These are phyloP conservation scores for Gari tellinella DNA, from an alignment of 2,888 invertebrate species.

Conservation along the genomic window DNA sequence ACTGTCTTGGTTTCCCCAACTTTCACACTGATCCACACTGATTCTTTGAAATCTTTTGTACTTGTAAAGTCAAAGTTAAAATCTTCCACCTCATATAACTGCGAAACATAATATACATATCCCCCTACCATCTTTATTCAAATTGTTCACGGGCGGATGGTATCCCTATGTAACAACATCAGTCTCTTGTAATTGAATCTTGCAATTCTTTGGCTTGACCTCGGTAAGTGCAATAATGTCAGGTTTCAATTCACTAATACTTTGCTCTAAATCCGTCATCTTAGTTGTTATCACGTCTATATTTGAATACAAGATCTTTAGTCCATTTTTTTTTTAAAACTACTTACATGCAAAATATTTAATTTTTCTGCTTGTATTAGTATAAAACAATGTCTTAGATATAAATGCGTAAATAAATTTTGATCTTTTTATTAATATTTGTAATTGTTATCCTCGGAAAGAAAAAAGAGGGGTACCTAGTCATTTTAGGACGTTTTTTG, in stretches of 20 bases:
- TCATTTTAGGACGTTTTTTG: too few species aligned
- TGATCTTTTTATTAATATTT: too few species aligned
- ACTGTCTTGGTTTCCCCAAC: too few species aligned
- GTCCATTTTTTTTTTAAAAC: constrained; percentile 1
- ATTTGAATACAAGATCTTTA: too few species aligned
- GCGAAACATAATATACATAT: background rate
- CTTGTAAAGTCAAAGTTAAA: background rate
- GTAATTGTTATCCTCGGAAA: too few species aligned
- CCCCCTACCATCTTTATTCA: background rate
- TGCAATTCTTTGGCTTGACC: constrained; percentile 3
- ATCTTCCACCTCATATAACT: background rate
- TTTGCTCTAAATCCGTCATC: constrained; percentile 1
- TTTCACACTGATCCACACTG: background rate
- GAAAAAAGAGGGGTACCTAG: too few species aligned
- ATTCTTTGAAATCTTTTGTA: background rate
- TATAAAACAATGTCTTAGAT: too few species aligned
- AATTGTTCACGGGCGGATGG: background rate
- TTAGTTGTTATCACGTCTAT: constrained; percentile 6
- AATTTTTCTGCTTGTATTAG: too few species aligned
- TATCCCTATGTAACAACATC: background rate
- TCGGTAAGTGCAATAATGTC: background rate
- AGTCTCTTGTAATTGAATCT: background rate
- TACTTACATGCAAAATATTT: too few species aligned
- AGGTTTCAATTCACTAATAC: background rate
- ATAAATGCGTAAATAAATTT: too few species aligned